Evolutionary conservation across 2,797 vertebrate genomes (phyloP).

Genomic region (Poeciliopsis presidionis): DNA sequence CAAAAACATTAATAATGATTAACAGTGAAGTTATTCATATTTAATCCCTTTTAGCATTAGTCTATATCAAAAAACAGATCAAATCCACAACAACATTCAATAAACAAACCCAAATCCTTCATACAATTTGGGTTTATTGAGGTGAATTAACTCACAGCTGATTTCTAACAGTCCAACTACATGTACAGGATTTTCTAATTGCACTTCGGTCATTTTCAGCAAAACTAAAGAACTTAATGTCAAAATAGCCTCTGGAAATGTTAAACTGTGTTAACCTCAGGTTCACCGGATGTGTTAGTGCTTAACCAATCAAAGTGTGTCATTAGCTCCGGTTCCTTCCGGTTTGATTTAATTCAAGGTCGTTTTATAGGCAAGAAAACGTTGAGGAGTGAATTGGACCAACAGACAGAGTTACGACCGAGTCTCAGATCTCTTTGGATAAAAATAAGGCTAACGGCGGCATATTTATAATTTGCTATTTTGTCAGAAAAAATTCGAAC

Average conservation of each 20-base stretch:
- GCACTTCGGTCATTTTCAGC: slow-evolving; percentile 64
- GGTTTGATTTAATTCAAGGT: slow-evolving; percentile 29
- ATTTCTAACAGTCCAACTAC: slow-evolving; percentile 8
- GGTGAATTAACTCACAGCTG: slow-evolving; percentile 2
- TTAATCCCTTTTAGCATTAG: slow-evolving; percentile 48
- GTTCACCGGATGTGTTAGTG: slow-evolving; percentile 7
- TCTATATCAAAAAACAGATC: slow-evolving; percentile 28
- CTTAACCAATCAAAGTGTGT: not conserved
- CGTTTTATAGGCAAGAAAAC: not conserved
- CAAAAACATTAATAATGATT: slow-evolving; percentile 29
- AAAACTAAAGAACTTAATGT: not conserved
- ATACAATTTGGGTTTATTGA: not conserved
- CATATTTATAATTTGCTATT: not conserved
- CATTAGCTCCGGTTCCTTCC: slow-evolving; percentile 37
- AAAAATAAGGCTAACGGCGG: not conserved
- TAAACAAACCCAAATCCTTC: slow-evolving; percentile 15
- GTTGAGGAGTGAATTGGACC: not conserved
- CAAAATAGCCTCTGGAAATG: not conserved
- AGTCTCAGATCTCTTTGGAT: not conserved
- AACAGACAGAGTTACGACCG: not conserved
- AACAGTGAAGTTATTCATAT: slow-evolving; percentile 52
- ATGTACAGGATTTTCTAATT: slow-evolving; percentile 40
- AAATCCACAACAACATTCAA: slow-evolving; percentile 40
- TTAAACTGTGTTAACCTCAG: not conserved
- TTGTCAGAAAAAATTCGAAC: not conserved